These are phyloP conservation scores for Chamaetylas fuelleborni DNA, from an alignment of 2,113 vertebrate species.

Conservation along the genomic window DNA sequence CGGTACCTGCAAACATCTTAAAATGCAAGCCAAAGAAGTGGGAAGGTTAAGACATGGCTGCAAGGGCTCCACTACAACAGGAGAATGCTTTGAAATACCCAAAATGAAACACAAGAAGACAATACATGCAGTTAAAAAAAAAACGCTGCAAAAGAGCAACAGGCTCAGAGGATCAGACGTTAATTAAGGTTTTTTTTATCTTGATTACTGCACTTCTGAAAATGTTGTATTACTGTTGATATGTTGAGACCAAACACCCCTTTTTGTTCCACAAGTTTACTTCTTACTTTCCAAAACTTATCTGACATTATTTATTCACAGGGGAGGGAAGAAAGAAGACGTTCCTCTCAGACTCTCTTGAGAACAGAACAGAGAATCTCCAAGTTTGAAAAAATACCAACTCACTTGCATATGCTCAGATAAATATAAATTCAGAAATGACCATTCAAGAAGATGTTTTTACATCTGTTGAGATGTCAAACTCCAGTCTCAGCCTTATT, in stretches of 20 bases:
- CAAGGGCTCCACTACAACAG: not conserved
- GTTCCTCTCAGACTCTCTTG: not conserved
- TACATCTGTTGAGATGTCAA: constrained; percentile 50
- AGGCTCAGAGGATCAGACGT: not conserved
- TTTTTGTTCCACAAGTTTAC: not conserved
- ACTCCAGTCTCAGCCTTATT: not conserved
- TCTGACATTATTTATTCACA: not conserved
- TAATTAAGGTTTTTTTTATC: not conserved
- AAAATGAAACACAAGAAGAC: not conserved
- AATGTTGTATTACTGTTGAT: not conserved
- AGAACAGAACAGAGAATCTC: not conserved
- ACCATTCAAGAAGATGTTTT: constrained; percentile 14
- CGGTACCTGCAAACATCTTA: not conserved
- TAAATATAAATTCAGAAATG: constrained; percentile 39
- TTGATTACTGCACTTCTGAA: not conserved
- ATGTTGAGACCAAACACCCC: not conserved
- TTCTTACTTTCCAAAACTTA: not conserved
- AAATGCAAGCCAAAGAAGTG: not conserved
- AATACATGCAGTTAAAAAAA: not conserved
- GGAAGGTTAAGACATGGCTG: not conserved
- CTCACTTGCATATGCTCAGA: not conserved
- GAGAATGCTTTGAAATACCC: not conserved
- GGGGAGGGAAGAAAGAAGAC: not conserved
- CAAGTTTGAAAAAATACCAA: not conserved
- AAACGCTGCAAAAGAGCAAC: not conserved